Conservation (phyloP, 2,888 invertebrate species). For the Apodemia zela region DNA sequence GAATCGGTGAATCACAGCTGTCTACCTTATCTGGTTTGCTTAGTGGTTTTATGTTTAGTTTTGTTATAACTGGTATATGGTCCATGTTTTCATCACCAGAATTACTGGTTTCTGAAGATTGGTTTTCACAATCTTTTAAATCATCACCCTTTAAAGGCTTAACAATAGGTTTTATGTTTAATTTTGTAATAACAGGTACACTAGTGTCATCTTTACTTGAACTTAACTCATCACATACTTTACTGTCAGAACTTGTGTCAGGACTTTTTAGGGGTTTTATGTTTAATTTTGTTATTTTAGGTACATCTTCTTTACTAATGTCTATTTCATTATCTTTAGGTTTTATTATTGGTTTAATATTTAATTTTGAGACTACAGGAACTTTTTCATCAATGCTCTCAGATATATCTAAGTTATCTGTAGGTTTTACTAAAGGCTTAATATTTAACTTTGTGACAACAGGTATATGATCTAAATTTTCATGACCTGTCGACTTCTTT, state of each 20-base stretch:
- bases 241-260: slow-evolving; percentile 60
- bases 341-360: slow-evolving; percentile 75
- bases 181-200: slow-evolving; percentile 74
- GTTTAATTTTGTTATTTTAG: slow-evolving; percentile 77
- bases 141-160: slow-evolving; percentile 65
- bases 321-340: slow-evolving; percentile 72
- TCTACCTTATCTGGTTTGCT: slow-evolving; percentile 52
- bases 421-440: slow-evolving; percentile 70
- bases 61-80: slow-evolving; percentile 71
- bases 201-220: slow-evolving; percentile 58
- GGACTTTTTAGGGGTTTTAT: slow-evolving; percentile 77
- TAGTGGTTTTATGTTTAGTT: slow-evolving; percentile 81
- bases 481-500: slow-evolving; percentile 32
- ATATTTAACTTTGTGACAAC: slow-evolving; percentile 69
- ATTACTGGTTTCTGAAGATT: slow-evolving; percentile 63
- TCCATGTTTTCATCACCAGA: slow-evolving; percentile 73
- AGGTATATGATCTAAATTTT: slow-evolving; percentile 60
- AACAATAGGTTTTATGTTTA: slow-evolving; percentile 79
- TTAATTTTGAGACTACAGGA: slow-evolving; percentile 77
- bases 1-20: slow-evolving; percentile 22
- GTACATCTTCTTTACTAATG: slow-evolving; percentile 67
- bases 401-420: slow-evolving; percentile 51
- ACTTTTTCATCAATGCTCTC: slow-evolving; percentile 59
- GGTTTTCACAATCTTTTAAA: slow-evolving; percentile 65
- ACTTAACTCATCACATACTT: slow-evolving; percentile 70